Percentiles rank a stretch among this genome's conserved stretches.
Evolutionary conservation across 2,797 vertebrate species (phyloP).

Genomic region (Neostethus bicornis): DNA sequence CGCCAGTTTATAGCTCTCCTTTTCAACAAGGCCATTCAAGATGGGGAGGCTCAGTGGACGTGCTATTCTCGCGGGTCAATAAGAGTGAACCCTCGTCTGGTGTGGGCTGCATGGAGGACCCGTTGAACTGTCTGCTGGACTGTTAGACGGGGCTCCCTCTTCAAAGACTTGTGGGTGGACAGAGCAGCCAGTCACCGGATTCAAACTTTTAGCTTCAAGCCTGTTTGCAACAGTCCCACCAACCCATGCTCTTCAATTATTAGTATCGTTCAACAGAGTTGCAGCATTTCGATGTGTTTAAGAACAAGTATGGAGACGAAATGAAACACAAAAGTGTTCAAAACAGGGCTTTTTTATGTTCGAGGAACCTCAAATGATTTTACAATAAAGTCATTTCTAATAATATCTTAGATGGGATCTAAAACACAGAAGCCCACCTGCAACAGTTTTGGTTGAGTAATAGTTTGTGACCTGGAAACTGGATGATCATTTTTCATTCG

Average conservation of each 20-base stretch:
- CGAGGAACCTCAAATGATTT: not conserved
- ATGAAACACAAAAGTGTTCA: not conserved
- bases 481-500: not conserved
- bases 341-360: not conserved
- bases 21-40: conserved; percentile 75
- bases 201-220: conserved; percentile 33
- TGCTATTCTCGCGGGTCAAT: conserved; percentile 62
- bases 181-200: conserved; percentile 39
- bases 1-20: conserved; percentile 64
- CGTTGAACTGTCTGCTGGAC: conserved; percentile 60
- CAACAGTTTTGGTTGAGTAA: not conserved
- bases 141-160: conserved; percentile 30
- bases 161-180: conserved; percentile 33
- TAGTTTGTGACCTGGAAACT: not conserved
- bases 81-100: conserved; percentile 48
- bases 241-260: not conserved
- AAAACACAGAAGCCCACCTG: not conserved
- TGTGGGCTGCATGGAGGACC: conserved; percentile 59
- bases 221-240: conserved; percentile 2
- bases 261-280: conserved; percentile 1
- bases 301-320: not conserved
- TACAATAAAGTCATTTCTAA: not conserved
- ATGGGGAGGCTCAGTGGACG: conserved; percentile 60
- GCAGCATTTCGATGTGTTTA: not conserved
- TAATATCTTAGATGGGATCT: not conserved